Evolutionary conservation across 2,113 vertebrate species (phyloP).

Genomic region (Piaya cayana): DNA sequence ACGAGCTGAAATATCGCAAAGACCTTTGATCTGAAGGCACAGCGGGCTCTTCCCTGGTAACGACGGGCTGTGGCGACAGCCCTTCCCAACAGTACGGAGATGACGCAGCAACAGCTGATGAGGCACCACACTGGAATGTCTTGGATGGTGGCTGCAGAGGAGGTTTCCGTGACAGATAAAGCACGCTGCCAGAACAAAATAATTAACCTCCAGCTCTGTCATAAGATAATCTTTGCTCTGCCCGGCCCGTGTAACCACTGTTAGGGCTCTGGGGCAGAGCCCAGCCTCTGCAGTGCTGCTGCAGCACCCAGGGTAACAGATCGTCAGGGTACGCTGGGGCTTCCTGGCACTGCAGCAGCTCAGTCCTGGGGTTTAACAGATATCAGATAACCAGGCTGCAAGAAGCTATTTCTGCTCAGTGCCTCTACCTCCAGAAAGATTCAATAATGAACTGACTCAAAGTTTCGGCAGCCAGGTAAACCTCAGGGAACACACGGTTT

Average conservation of each 20-base stretch:
- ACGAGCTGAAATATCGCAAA: too few species aligned
- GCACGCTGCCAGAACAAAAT: background rate
- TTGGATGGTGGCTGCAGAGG: background rate
- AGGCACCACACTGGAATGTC: constrained; percentile 24
- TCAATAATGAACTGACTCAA: background rate
- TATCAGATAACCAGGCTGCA: background rate
- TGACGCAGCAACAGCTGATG: background rate
- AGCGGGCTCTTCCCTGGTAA: background rate
- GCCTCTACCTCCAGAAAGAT: background rate
- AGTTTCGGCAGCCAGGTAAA: background rate
- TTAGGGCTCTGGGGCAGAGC: background rate
- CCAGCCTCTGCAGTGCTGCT: accelerated
- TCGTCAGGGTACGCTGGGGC: accelerated
- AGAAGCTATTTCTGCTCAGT: background rate
- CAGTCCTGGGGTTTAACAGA: accelerated
- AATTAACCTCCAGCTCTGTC: background rate
- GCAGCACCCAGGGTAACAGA: accelerated
- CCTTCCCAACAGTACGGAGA: background rate
- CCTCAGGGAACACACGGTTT: background rate
- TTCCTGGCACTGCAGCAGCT: background rate
- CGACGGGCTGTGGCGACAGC: background rate
- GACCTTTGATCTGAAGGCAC: background rate
- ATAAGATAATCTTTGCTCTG: background rate
- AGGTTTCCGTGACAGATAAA: background rate
- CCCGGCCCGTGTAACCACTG: background rate